Conservation (phyloP, 2,888 invertebrate genomes). For the Dioctria linearis region DNA sequence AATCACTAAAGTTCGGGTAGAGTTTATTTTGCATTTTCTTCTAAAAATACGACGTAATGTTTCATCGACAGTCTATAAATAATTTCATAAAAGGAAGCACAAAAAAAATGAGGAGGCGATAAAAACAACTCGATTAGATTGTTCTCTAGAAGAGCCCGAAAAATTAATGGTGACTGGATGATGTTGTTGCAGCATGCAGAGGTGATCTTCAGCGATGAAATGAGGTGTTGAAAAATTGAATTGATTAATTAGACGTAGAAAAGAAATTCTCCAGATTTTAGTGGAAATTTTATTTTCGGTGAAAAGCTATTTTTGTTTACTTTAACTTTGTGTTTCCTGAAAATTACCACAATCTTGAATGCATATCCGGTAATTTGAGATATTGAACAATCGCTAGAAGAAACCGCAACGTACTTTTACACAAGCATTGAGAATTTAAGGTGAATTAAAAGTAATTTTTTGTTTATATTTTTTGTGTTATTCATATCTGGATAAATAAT, state of each 20-base stretch:
- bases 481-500: too few species aligned
- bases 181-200: not conserved
- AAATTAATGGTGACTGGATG: not conserved
- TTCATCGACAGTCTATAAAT: conserved; percentile 1
- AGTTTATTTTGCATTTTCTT: too few species aligned
- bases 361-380: too few species aligned
- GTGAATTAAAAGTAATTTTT: too few species aligned
- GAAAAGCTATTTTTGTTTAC: not conserved
- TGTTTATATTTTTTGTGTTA: too few species aligned
- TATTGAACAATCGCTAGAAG: too few species aligned
- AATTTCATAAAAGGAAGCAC: not conserved
- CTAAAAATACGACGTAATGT: not conserved
- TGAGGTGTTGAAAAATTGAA: not conserved
- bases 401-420: too few species aligned
- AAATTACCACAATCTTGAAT: too few species aligned
- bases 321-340: not conserved
- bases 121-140: not conserved
- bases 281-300: not conserved
- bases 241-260: not conserved
- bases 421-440: too few species aligned
- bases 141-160: not conserved
- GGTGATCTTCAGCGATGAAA: not conserved
- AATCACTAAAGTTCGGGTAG: too few species aligned
- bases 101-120: not conserved
- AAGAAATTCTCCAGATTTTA: not conserved